Evolutionary conservation across 2,888 invertebrate genomes (phyloP), one percentile per base, ranked within the genome.

Genomic region (Antitype chi): DNA sequence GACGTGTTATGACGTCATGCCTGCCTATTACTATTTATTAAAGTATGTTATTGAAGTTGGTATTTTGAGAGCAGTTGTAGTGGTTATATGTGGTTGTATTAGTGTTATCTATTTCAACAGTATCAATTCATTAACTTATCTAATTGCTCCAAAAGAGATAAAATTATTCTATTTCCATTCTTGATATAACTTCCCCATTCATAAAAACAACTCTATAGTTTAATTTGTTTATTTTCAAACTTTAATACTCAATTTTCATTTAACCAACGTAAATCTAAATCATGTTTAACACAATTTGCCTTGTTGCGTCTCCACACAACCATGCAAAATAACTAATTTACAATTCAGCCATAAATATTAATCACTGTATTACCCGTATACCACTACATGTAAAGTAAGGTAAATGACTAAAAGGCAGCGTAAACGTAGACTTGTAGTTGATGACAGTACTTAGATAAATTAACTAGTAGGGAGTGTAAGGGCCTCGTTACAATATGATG

Each of bases 391-490:
- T 84, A 78, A 78, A 60, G 60, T 89, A 85, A 79, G 74, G 75
- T 85, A 70, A 84, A 80, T 81, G 68, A 78, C 78, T 85, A 84
- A 84, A 87, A 87, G 87, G 88, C 85, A 86, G 86, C 85, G 52
- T 86, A 82, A 80, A 80, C 43, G 59, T 87, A 85, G 85, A 80
- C 76, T 76, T 76, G 80, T 87, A 85, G 87, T 87, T 88, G 85
- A 89, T 87, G 89, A 87, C 90, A 91, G 93, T 93, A 93, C 93
- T 94, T 93, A 93, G 94, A 87, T 92, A 92, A 92, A 93, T 92
- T 91, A 91, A 92, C 75, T 85, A 76, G 78, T 89, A 89, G 78
- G 75, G 83, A 78, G 78, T 77, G 83, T 87, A 89, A 82, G 76
- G 87, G 84, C 87, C 87, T 88, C 84, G 88, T 87, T 88, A 89